Evolutionary conservation across 2,797 vertebrate genomes (phyloP), one percentile per base, ranked within the genome.

Genomic region (Melanotaenia parkinsoni): DNA sequence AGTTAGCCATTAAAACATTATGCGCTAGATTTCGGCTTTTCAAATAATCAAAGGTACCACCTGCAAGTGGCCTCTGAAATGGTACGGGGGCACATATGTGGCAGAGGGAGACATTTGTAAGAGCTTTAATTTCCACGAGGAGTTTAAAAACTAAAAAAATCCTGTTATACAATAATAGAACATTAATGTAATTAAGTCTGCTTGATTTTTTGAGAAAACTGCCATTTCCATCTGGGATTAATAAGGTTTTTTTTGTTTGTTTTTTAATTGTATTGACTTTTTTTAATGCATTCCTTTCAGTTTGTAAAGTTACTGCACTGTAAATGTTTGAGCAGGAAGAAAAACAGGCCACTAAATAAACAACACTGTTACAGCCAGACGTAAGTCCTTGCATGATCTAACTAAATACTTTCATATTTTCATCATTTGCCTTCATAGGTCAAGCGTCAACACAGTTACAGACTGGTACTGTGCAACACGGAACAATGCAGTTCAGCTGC

Each of bases 1-100:
- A 82, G 79, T 73, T 35, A 77, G 80, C 83, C 86, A 91, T 93
- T 93, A 94, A 93, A 88, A 84, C 68, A 84, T 90, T 90, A 89
- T 88, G 84, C 76, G 72, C 70, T 75, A 72, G 67, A 88, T 80
- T 73, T 76, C 13, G 26, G 40, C 75, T 86, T 85, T 83, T 83
- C 72, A 84, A 62, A 67, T 70, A 20, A 71, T 70, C 88, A 70
- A 88, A 86, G 76, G 84, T 77, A 37, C 91, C 89, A 89, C 88
- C 89, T 78, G 84, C 83, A 82, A 88, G 86, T 72, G 82, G 80
- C 83, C 89, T 84, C 85, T 92, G 63, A 74, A 82, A 11, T 86
- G 88, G 74, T 84, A 86, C 70, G 67, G 76, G 70, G 66, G 58
- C 72, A 73, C 82, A 79, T 76, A 76, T 72, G 70, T 80, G 51